Percentiles rank a stretch among this genome's conserved stretches.
Conservation (phyloP, 2,113 vertebrate species). For the Megalops atlanticus region DNA sequence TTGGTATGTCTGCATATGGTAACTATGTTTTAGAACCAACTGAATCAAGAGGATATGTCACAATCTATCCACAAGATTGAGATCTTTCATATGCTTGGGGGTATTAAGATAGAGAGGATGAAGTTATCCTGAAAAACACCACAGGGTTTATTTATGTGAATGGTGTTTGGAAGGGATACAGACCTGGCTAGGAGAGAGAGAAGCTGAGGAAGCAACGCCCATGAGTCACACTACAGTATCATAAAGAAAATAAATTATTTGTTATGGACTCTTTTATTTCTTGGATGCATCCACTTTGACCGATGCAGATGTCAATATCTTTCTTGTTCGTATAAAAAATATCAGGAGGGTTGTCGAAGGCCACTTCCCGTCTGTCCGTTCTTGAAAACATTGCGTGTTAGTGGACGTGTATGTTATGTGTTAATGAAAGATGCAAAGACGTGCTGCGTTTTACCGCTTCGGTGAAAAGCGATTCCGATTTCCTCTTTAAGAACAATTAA, state of each 20-base stretch:
- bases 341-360: background rate
- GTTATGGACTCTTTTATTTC: slow-evolving; percentile 25
- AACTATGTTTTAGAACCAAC: slow-evolving; percentile 32
- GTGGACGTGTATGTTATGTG: background rate
- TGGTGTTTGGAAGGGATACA: slow-evolving; percentile 29
- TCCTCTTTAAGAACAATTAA: background rate
- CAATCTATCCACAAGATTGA: slow-evolving; percentile 35
- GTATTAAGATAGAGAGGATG: slow-evolving; percentile 31
- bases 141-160: slow-evolving; percentile 43
- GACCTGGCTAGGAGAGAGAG: background rate
- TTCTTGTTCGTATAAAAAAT: background rate
- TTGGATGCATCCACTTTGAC: background rate
- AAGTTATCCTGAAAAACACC: slow-evolving; percentile 38
- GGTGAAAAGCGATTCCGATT: background rate
- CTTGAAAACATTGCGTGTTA: background rate
- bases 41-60: slow-evolving; percentile 28
- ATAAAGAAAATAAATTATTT: slow-evolving; percentile 33
- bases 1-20: slow-evolving; percentile 29
- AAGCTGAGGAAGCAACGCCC: slow-evolving; percentile 25
- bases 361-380: background rate
- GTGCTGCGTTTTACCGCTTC: too few relatives aligned
- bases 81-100: slow-evolving; percentile 34
- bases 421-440: background rate
- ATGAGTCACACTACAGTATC: background rate
- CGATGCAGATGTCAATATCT: background rate